Base-by-base conservation (phyloP, 2,113 vertebrate species). In the Phalacrocorax carbo region DNA sequence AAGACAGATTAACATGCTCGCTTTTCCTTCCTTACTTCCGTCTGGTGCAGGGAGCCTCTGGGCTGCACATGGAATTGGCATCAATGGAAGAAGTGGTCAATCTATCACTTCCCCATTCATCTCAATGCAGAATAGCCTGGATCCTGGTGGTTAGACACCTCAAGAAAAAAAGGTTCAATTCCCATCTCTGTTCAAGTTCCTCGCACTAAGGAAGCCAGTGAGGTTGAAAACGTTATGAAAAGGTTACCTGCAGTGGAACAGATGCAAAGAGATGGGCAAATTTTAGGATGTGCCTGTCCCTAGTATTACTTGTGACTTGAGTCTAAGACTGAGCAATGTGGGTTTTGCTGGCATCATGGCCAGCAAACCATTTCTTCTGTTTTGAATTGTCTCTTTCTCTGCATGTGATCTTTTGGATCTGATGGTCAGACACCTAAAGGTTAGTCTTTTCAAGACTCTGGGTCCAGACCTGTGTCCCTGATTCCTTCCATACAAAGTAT, bases 1-100 rank as follows among this genome's bases (percentile, higher is more conserved):
- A 46, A 18, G 46, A 46, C 46, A 46, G 18, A 46, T 46, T 62
- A 73, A 1, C 36, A 49, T 1, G 0, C 9, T 82, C 3, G 0
- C 4, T 81, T 69, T 89, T 66, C 23, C 49, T 89, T 57, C 19
- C 3, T 51, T 76, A 5, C 25, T 69, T 78, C 8, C 11, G 38
- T 82, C 13, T 55, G 38, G 15, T 26, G 25, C 44, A 40, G 29
- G 34, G 40, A 77, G 26, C 7, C 10, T 48, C 58, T 65, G 27
- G 11, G 25, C 36, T 78, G 11, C 7, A 44, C 0, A 0, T 23
- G 80, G 62, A 58, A 15, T 42, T 60, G 57, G 11, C 42, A 44
- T 57, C 1, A 1, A 8, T 36, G 21, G n/a, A 46, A 40, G 23
- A 84, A 73, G 11, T 36, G 7, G 5, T 71, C 18, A 70, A 72